Percentiles rank a stretch among this genome's conserved stretches.
These are phyloP conservation scores for Andricus grossulariae DNA, from an alignment of 1,140 invertebrate genomes.

Conservation along the genomic window DNA sequence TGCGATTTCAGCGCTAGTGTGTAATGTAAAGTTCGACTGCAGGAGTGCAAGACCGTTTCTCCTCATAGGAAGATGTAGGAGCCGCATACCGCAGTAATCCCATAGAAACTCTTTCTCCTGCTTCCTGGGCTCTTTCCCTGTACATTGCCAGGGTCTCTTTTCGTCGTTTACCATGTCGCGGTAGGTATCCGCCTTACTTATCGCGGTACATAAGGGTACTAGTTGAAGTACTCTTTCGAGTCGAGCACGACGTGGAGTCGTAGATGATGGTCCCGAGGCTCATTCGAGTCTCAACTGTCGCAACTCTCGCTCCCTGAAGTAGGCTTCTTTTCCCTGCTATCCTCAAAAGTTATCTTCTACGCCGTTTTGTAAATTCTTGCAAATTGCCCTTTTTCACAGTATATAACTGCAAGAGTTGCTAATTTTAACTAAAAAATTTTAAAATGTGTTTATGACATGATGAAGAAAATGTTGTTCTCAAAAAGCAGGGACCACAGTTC, in stretches of 20 bases:
- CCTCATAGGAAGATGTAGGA: background rate
- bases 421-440: no score
- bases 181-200: background rate
- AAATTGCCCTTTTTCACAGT: background rate
- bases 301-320: constrained; percentile 2
- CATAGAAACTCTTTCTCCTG: background rate
- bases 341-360: background rate
- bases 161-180: background rate
- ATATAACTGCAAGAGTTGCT: background rate
- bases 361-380: background rate
- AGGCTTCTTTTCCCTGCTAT: background rate
- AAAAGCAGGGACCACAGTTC: no score
- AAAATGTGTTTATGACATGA: no score
- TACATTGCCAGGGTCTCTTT: background rate
- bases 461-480: no score
- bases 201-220: background rate
- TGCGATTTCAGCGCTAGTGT: background rate
- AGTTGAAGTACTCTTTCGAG: constrained; percentile 11
- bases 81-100: constrained; percentile 1
- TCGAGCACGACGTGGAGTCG: background rate
- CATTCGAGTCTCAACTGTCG: background rate
- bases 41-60: background rate
- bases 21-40: background rate
- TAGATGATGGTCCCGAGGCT: background rate
- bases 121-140: background rate